Base-by-base conservation (phyloP, 2,888 invertebrate genomes). In the Macrophya alboannulata region DNA sequence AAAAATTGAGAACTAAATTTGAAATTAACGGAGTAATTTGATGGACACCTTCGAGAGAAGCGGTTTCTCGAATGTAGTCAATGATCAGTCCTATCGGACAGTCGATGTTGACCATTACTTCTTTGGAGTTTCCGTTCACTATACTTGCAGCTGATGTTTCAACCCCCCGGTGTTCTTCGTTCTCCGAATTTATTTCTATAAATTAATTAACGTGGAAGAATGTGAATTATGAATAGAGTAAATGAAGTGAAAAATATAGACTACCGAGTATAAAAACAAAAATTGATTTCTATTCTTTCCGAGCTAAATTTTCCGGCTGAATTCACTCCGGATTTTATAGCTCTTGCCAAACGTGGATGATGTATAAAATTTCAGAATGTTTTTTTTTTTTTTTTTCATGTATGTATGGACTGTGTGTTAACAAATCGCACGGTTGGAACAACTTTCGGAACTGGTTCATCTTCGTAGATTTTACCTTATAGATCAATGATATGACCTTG, bases 11-110 rank as follows among this genome's bases (percentile, higher is more conserved):
- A 76, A 48, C 48, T 51, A 40, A 12, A 0, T 15, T 25, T 74
- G 85, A 84, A 55, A 51, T 81, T 17, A 21, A 65, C 55, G 59
- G 8, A 37, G 37, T 84, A 82, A 81, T 85, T 85, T 43, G 1
- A 48, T 40, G 8, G 15, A 12, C 12, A 81, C 81, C 81, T 62
- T 81, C 81, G 62, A 81, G 81, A 51, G 59, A 40, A 81, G 62
- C 81, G 15, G 43, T 43, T 48, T 87, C 85, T 86, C 90, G 90
- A 79, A 94, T 90, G 84, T 93, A 94, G 88, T 94, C 92, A 65
- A 93, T 85, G 87, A 94, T 91, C 68, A 94, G 90, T 86, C 92
- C 91, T 10, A 93, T 88, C 12, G 91, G 91, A 87, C 94, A 94
- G 86, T 94, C 91, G 31, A 93, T 92, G 88, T 94, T 94, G 59